Evolutionary conservation across 2,113 vertebrate genomes (phyloP), one percentile per base, ranked within the genome.

Genomic region (Platichthys flesus): DNA sequence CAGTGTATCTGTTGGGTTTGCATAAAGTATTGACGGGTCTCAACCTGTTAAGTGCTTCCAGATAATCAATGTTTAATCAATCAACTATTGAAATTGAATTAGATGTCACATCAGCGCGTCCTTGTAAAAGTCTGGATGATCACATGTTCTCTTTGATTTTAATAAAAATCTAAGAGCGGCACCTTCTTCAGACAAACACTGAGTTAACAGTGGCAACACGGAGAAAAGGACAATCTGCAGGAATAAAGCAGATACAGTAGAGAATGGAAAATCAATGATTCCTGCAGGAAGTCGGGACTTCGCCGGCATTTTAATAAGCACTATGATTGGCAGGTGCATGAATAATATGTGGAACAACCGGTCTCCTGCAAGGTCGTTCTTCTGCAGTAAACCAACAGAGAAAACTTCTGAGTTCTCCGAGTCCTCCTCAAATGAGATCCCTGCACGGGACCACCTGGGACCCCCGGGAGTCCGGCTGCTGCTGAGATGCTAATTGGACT

Each of bases 401-500:
- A 8, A 9, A 52, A 52, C 18, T 21, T 21, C 42, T 37, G 35
- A 45, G 42, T 45, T 45, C 42, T 52, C 20, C 2, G 9, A 18
- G 18, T 52, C 51, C 9, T n/a, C 51, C 8, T 52, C 51, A 52
- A 52, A 52, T 52, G 18, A 52, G 51, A 52, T 52, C 35, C 51
- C 51, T 6, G 51, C 8, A 7, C 18, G 51, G 51, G 51, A 52
- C 20, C 51, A 20, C 51, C 51, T 20, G 51, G 51, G 51, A 55
- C 54, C 82, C 76, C 59, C 1, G 7, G 54, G 79, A 83, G 63
- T 35, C 31, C 2, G 54, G 49, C 66, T 64, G 68, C 68, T 76
- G 85, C 74, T 20, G 76, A 58, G 78, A 84, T 67, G 63, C 83
- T 88, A 88, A 91, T 91, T 91, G 88, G 81, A 74, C 63, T 70